Evolutionary conservation across 2,113 vertebrate species (phyloP).

Genomic region (Syngnathoides biaculeatus): DNA sequence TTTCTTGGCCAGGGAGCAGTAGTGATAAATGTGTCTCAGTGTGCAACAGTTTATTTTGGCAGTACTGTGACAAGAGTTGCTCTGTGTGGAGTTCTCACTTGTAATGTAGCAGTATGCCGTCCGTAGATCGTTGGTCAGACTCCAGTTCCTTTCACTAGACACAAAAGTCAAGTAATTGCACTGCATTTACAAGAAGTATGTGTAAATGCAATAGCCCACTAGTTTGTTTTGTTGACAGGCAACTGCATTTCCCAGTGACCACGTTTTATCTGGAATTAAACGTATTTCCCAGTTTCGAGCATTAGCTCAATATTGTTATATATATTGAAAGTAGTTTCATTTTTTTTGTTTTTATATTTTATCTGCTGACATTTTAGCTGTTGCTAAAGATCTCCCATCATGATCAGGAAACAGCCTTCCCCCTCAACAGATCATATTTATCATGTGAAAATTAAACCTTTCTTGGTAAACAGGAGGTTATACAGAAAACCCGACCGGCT

Average conservation of each 20-base stretch:
- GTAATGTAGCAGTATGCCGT: neutral
- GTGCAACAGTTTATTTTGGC: constrained; percentile 69
- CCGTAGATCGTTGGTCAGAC: no score
- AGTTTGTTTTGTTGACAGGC: neutral
- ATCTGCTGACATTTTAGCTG: neutral
- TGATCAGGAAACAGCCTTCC: constrained; percentile 2
- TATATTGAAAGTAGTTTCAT: neutral
- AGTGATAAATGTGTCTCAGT: constrained; percentile 49
- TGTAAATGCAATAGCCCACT: neutral
- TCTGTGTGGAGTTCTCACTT: constrained; percentile 11
- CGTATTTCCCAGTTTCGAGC: neutral
- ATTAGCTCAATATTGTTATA: neutral
- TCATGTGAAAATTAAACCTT: neutral
- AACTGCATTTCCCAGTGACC: neutral
- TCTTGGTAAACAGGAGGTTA: neutral
- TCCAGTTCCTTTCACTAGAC: no score
- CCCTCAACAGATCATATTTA: constrained; percentile 11
- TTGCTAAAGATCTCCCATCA: constrained; percentile 10
- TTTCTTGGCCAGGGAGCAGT: constrained; percentile 49
- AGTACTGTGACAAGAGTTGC: constrained; percentile 20
- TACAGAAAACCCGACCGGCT: neutral
- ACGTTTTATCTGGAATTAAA: neutral
- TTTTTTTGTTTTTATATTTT: neutral
- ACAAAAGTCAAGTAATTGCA: no score
- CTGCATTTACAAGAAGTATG: no score